Conservation (phyloP, 1,140 invertebrate species). For the Steinernema khuongi region DNA sequence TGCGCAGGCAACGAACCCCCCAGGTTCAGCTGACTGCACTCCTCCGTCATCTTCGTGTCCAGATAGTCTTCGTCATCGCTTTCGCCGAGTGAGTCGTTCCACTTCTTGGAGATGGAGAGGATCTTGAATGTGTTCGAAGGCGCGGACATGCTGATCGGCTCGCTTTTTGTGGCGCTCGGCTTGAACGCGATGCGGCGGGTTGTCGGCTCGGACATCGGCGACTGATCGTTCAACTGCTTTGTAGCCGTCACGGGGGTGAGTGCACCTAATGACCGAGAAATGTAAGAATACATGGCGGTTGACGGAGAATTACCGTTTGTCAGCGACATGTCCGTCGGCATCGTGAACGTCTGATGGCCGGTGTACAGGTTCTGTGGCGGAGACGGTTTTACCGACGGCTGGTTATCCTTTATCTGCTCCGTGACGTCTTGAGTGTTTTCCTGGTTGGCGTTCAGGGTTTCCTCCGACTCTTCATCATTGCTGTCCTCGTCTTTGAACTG, state of each 20-base stretch:
- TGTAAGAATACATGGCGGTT: not conserved
- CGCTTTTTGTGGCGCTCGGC: constrained; percentile 24
- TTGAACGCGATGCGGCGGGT: constrained; percentile 29
- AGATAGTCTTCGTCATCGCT: constrained; percentile 28
- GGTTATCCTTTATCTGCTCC: not conserved
- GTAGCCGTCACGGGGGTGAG: not conserved
- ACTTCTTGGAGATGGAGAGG: constrained; percentile 33
- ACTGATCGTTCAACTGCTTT: not conserved
- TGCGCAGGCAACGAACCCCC: not conserved
- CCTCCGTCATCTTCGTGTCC: not conserved
- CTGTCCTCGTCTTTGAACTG: constrained; percentile 2
- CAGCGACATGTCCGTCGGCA: not conserved
- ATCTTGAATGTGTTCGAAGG: constrained; percentile 29
- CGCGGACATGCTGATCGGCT: constrained; percentile 20
- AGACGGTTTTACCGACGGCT: not conserved
- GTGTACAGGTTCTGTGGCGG: not conserved
- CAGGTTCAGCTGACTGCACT: not conserved
- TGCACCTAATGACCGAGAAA: not conserved
- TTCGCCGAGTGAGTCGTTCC: constrained; percentile 27
- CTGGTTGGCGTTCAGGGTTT: constrained; percentile 19
- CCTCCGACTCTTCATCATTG: constrained; percentile 29
- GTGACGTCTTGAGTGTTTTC: not conserved
- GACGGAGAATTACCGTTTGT: not conserved
- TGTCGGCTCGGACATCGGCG: constrained; percentile 28
- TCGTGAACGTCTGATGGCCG: not conserved